Percentiles rank a stretch among this genome's conserved stretches.
Conservation (phyloP, 1,140 invertebrate genomes). For the Eciton burchellii region DNA sequence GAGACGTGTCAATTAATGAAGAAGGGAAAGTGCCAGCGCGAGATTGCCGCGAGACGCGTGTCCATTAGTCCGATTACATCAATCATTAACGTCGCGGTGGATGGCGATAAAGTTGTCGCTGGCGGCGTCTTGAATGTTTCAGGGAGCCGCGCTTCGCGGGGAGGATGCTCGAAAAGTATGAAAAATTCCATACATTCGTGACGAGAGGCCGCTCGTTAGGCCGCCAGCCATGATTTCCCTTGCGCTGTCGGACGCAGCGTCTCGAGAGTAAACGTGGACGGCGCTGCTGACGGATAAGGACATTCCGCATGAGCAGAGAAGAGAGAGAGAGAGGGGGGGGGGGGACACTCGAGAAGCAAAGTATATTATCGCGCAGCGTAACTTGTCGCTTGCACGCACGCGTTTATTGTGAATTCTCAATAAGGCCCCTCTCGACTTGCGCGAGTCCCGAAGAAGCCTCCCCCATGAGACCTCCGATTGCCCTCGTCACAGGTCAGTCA, state of each 20-base stretch:
- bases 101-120: neutral
- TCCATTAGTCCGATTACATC: neutral
- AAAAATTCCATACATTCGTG: conserved; percentile 75
- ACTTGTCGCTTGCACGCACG: too few species aligned
- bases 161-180: conserved; percentile 53
- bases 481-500: too few species aligned
- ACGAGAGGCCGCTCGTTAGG: conserved; percentile 58
- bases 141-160: neutral
- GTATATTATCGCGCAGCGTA: too few species aligned
- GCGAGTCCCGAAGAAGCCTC: too few species aligned
- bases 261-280: conserved; percentile 28
- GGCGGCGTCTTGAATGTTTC: conserved; percentile 28
- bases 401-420: too few species aligned
- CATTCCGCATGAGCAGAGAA: too few species aligned
- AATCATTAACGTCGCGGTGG: neutral
- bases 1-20: conserved; percentile 3
- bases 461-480: too few species aligned
- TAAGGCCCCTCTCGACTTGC: too few species aligned
- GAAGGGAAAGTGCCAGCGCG: too few species aligned
- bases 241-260: conserved; percentile 53
- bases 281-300: neutral
- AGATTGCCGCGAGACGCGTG: neutral
- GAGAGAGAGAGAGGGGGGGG: too few species aligned
- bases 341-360: too few species aligned
- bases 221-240: conserved; percentile 69